Conservation (phyloP, 2,113 vertebrate genomes). For the Anthoscopus minutus region DNA sequence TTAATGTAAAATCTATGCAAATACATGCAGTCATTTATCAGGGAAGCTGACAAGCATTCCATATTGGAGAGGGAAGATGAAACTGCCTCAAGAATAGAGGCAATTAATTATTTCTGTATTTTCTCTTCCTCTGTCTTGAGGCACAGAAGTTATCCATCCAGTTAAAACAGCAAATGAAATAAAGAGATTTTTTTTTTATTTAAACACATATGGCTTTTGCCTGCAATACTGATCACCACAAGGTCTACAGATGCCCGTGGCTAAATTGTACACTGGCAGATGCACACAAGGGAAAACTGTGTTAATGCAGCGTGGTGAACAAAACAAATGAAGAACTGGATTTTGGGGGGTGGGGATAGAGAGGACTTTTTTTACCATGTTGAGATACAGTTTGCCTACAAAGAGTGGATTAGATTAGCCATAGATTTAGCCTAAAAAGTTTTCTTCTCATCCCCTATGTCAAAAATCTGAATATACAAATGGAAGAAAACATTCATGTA, state of each 20-base stretch:
- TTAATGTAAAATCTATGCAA: constrained; percentile 97
- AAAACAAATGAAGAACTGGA: constrained; percentile 85
- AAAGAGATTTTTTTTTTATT: constrained; percentile 75
- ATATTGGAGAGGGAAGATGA: constrained; percentile 87
- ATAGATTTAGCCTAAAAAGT: background rate
- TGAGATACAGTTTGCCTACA: constrained; percentile 34
- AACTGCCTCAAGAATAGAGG: constrained; percentile 84
- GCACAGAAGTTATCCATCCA: constrained; percentile 84
- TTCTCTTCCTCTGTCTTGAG: constrained; percentile 82
- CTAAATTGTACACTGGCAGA: constrained; percentile 81
- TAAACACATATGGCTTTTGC: constrained; percentile 85
- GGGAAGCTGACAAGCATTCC: constrained; percentile 91
- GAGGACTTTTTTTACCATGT: background rate
- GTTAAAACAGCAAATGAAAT: constrained; percentile 83
- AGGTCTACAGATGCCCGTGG: constrained; percentile 83
- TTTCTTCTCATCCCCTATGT: background rate
- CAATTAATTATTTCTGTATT: constrained; percentile 93
- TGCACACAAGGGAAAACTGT: constrained; percentile 78
- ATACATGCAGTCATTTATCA: constrained; percentile 97
- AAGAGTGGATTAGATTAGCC: constrained; percentile 13
- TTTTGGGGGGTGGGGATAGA: constrained; percentile 22
- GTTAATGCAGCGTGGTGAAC: constrained; percentile 80
- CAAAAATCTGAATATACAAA: background rate
- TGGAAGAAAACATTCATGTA: background rate
- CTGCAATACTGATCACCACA: constrained; percentile 81